Base-by-base conservation (phyloP, 2,888 invertebrate species). In the Eupeodes luniger region DNA sequence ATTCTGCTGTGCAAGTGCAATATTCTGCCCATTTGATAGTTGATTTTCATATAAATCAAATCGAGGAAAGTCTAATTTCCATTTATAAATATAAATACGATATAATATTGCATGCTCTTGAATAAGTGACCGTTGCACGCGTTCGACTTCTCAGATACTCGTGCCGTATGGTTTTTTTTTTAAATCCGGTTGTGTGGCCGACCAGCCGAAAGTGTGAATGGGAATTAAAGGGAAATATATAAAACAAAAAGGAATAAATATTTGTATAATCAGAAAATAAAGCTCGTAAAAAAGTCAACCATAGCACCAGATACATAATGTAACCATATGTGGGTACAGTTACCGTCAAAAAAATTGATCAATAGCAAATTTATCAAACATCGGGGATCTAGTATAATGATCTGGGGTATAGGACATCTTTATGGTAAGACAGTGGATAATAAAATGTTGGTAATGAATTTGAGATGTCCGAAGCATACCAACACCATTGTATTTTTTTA, bases 161-260 rank as follows among this genome's bases (percentile, higher is more conserved):
- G 47, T 40, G 36, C 53, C 59, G 53, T 57, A 72, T 27, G 27
- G 27, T 40, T 40, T 47, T 4, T 47, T 47, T 47, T 59, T 34
- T 49, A n/a, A 14, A 47, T 49, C 59, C 59, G 59, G 59, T 51
- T 57, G 61, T 61, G 14, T 10, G 44, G 47, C 19, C 12, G 62
- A 16, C 16, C 59, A 40, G 5, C 74, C 59, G 62, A 75, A 82
- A 86, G 86, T 86, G 82, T 86, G 82, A 86, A 86, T 86, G 57
- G 64, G 7, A 55, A 53, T 51, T 55, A 1, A 19, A 12, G 40
- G n/a, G 14, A 76, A 27, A 27, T 27, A 27, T 27, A 70, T 61
- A 7, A 77, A 81, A 72, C 55, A 69, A 84, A 77, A 62, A 10
- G 57, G 69, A 59, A 59, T 34, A 59, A 59, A 59, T 59, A 34